Percentiles rank a stretch among this genome's conserved stretches.
Evolutionary conservation across 2,797 vertebrate genomes (phyloP).

Genomic region (Lophotriccus pileatus): DNA sequence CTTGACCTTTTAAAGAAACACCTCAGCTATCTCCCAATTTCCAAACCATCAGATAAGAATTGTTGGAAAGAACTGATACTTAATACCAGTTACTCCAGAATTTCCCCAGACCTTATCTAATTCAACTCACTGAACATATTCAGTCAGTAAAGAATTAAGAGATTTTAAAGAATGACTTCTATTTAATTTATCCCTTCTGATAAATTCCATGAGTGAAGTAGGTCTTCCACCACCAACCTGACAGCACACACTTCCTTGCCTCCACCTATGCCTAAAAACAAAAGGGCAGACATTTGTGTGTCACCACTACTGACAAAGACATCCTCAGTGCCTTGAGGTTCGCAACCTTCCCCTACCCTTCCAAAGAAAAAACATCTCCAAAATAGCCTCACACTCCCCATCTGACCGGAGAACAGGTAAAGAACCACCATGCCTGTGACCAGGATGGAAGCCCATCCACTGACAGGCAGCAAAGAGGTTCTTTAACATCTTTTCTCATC

Average conservation of each 20-base stretch:
- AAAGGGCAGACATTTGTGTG: not conserved
- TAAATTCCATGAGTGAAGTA: not conserved
- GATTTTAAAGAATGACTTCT: not conserved
- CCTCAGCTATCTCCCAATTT: not conserved
- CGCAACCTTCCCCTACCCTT: not conserved
- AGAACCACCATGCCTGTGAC: not conserved
- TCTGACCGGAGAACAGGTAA: not conserved
- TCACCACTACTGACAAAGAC: not conserved
- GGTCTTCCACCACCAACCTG: not conserved
- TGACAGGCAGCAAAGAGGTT: not conserved
- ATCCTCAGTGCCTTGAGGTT: not conserved
- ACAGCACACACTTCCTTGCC: not conserved
- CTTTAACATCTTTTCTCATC: not conserved
- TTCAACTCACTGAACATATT: not conserved
- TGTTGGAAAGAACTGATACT: not conserved
- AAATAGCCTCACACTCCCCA: not conserved
- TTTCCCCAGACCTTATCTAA: not conserved
- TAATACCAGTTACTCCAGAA: not conserved
- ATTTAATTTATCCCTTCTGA: not conserved
- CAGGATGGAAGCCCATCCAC: not conserved
- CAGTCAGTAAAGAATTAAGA: not conserved
- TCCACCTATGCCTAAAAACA: not conserved
- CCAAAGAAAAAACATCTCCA: not conserved
- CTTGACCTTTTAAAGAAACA: not conserved
- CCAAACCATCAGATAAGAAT: not conserved